A percentile compares a stretch with the other conserved stretches of the same genome.
These are phyloP conservation scores for Lethrus apterus DNA, from an alignment of 1,140 invertebrate genomes.

Conservation along the genomic window DNA sequence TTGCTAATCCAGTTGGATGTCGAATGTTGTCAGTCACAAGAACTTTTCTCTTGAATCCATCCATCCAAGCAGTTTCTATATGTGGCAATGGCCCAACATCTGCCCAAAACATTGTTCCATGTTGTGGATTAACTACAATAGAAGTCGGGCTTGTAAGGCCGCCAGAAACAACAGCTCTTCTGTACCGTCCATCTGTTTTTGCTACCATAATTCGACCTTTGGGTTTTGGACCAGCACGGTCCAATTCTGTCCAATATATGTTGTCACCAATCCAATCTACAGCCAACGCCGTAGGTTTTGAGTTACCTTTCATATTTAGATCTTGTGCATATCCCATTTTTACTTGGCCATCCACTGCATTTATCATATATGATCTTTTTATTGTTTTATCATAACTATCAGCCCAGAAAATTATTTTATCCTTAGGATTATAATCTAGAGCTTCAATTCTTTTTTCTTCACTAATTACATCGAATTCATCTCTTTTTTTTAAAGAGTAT, in stretches of 20 bases:
- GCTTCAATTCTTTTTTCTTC: constrained; percentile 81
- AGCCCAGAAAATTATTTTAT: constrained; percentile 87
- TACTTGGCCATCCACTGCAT: constrained; percentile 63
- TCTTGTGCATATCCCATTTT: constrained; percentile 84
- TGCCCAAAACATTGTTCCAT: constrained; percentile 82
- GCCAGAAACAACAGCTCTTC: constrained; percentile 62
- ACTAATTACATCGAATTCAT: constrained; percentile 67
- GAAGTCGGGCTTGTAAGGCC: constrained; percentile 77
- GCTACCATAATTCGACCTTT: constrained; percentile 77
- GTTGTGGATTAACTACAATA: constrained; percentile 78
- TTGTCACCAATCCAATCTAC: constrained; percentile 90
- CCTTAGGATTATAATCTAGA: constrained; percentile 75
- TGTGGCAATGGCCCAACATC: constrained; percentile 77
- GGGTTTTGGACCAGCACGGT: constrained; percentile 62
- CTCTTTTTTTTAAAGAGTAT: constrained; percentile 55
- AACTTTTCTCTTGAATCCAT: constrained; percentile 75
- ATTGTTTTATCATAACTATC: constrained; percentile 85
- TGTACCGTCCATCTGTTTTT: constrained; percentile 83
- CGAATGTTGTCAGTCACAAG: constrained; percentile 73
- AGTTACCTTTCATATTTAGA: constrained; percentile 71
- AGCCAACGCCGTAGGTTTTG: constrained; percentile 75
- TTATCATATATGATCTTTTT: constrained; percentile 84
- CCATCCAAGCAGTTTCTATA: constrained; percentile 93
- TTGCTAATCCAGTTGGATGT: constrained; percentile 78
- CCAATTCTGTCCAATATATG: constrained; percentile 89